Base-by-base conservation (phyloP, 2,797 vertebrate species). In the Pterois miles region DNA sequence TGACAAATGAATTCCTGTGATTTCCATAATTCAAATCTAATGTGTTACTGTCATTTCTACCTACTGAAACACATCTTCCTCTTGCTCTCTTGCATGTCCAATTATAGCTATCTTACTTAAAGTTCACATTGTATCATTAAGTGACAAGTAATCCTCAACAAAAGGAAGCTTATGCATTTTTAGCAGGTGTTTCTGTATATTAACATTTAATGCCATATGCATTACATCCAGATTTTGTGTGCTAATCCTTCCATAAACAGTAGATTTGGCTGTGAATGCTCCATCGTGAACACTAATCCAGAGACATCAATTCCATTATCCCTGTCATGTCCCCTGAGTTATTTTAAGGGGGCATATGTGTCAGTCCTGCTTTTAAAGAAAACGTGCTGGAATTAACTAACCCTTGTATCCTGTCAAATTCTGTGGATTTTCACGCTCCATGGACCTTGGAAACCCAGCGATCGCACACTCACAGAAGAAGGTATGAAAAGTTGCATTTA, bases 401-500 rank as follows among this genome's bases (percentile, higher is more conserved):
- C 76, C 36, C 34, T 84, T 90, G 76, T 88, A 79, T 81, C 75
- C 70, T 91, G 76, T 91, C 80, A 76, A 27, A 86, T 86, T 62
- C 73, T 91, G 80, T 43, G 86, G 82, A 81, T 86, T 86, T 91
- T 85, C 83, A 87, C 38, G 88, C 90, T 87, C 16, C 90, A 11
- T 53, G 92, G 93, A 94, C 73, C 72, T 71, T 56, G 77, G 86
- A 81, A 70, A 18, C 69, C 13, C 90, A 94, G 92, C 8, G 91
- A 91, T 62, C 71, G 82, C 83, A 94, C 91, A 1, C 88, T 93
- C 65, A 92, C 90, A 58, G 90, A 82, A 16, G 82, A 91, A 94
- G 92, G 92, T 93, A 92, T 56, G 89, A 53, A 65, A 53, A 65
- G 72, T 77, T 14, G 71, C 69, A 8, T 84, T 80, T 57, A 4